Evolutionary conservation across 92 coral and sea anemone genomes (phyloP).

Genomic region (Pocillopora grandis): DNA sequence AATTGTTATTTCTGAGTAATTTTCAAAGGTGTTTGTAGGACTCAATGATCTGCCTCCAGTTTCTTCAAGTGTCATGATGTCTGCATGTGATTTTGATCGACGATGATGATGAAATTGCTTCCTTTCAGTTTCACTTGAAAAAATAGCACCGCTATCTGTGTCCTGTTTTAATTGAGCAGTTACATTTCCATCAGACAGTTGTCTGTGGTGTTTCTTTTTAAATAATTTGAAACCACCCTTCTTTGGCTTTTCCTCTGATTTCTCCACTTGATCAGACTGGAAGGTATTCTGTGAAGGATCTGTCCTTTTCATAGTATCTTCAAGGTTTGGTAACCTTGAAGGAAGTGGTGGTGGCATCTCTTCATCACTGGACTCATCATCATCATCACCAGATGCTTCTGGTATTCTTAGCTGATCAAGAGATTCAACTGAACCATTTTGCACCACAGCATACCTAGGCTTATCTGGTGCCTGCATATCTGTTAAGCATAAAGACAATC

Average conservation of each 20-base stretch:
- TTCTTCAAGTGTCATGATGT: slow-evolving; percentile 46
- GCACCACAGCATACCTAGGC: slow-evolving; percentile 85
- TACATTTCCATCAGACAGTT: slow-evolving; percentile 76
- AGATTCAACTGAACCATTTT: slow-evolving; percentile 52
- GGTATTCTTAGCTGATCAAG: slow-evolving; percentile 39
- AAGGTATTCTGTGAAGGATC: slow-evolving; percentile 48
- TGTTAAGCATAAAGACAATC: not conserved
- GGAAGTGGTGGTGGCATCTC: slow-evolving; percentile 95
- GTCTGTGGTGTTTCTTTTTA: slow-evolving; percentile 81
- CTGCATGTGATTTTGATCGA: slow-evolving; percentile 82
- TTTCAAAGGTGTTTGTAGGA: not conserved
- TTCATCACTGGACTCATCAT: slow-evolving; percentile 55
- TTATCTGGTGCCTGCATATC: not conserved
- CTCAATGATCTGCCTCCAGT: not conserved
- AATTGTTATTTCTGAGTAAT: slow-evolving; percentile 25
- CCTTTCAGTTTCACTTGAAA: not conserved
- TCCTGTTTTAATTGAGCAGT: not conserved
- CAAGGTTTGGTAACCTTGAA: slow-evolving; percentile 62
- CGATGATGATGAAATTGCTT: slow-evolving; percentile 54
- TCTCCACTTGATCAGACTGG: slow-evolving; percentile 24
- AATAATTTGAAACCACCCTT: slow-evolving; percentile 63
- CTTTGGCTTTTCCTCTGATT: slow-evolving; percentile 63
- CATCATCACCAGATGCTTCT: slow-evolving; percentile 48
- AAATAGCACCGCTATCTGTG: not conserved
- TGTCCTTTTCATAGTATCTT: slow-evolving; percentile 62